phyloP scores from a whole-genome alignment of 2,888 invertebrate species.

The Lamellibrachia satsuma region DNA sequence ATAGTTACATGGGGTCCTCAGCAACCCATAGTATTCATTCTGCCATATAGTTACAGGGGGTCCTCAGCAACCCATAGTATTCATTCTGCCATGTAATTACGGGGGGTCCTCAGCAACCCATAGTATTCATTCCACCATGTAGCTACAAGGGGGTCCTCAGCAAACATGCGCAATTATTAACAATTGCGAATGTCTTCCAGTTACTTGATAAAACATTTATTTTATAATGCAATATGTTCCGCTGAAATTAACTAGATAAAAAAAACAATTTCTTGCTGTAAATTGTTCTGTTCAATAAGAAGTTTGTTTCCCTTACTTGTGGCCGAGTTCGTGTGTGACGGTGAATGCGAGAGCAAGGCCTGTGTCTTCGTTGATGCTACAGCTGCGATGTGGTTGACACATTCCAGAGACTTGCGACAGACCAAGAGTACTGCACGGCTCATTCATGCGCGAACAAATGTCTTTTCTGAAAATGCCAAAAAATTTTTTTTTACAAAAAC shows the following conservation, averaged over 20 bases:
- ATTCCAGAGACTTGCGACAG: constrained; percentile 89
- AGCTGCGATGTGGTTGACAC: constrained; percentile 85
- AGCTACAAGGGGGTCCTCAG: too few species aligned
- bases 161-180: too few species aligned
- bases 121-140: too few species aligned
- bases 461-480: constrained; percentile 57
- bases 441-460: constrained; percentile 66
- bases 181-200: too few species aligned
- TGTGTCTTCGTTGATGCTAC: constrained; percentile 90
- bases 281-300: not conserved
- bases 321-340: constrained; percentile 89
- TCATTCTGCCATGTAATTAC: too few species aligned
- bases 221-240: not conserved
- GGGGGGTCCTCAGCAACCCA: too few species aligned
- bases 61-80: too few species aligned
- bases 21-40: too few species aligned
- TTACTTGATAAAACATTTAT: not conserved
- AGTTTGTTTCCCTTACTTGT: constrained; percentile 77
- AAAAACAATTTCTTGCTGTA: not conserved
- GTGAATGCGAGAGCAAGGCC: constrained; percentile 89
- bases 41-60: too few species aligned
- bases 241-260: too few species aligned
- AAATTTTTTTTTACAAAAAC: not conserved
- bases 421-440: constrained; percentile 76
- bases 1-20: too few species aligned